Conservation (phyloP, 2,888 invertebrate genomes). For the Pseudococcus longispinus region DNA sequence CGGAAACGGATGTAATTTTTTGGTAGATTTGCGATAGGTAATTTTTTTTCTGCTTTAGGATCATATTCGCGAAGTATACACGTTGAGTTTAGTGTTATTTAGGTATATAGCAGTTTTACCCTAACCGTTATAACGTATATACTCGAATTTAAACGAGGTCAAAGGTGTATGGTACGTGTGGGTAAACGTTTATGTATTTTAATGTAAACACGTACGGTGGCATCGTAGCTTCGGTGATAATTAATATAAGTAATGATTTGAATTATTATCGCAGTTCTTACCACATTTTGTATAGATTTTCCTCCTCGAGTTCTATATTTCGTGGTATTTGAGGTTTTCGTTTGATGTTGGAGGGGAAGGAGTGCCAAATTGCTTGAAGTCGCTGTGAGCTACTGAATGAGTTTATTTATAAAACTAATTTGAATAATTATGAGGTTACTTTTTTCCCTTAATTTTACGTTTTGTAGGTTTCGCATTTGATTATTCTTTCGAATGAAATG, state of each 20-base stretch:
- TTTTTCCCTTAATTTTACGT: background rate
- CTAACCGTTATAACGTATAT: conserved; percentile 10
- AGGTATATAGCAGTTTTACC: background rate
- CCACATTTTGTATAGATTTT: background rate
- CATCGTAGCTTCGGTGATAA: background rate
- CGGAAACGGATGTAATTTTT: conserved; percentile 16
- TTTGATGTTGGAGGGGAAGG: background rate
- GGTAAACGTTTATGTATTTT: conserved; percentile 10
- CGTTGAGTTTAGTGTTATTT: background rate
- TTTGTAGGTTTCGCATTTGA: background rate
- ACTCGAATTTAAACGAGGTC: conserved; percentile 41
- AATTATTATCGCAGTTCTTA: background rate
- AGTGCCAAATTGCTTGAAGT: background rate
- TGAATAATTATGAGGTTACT: conserved; percentile 1
- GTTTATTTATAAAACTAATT: conserved; percentile 4
- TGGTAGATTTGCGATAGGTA: conserved; percentile 1
- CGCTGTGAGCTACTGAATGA: background rate
- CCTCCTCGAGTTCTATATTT: background rate
- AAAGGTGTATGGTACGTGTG: conserved; percentile 37
- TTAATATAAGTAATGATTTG: background rate
- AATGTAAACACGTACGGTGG: conserved; percentile 15
- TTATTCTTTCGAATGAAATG: background rate
- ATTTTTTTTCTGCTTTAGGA: background rate
- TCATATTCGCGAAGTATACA: background rate
- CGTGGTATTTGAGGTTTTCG: background rate